phyloP scores from a whole-genome alignment of 2,113 vertebrate genomes.

The Sorex araneus region DNA sequence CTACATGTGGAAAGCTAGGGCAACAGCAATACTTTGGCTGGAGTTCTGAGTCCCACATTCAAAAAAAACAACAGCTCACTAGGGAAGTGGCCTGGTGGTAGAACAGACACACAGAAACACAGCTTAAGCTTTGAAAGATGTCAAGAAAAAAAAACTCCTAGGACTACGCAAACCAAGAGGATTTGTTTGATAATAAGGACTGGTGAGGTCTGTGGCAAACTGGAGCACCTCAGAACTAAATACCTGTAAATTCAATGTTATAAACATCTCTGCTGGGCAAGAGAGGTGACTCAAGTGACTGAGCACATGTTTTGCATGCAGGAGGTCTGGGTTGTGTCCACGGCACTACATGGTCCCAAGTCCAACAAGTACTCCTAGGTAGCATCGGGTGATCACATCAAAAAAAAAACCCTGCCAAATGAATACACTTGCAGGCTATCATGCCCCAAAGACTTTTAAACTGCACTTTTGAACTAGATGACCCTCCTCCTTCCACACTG shows the following conservation, averaged over 20 bases:
- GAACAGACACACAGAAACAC: too few relatives aligned
- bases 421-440: not conserved
- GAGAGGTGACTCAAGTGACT: too few relatives aligned
- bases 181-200: not conserved
- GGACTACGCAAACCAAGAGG: not conserved
- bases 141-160: slow-evolving; percentile 1
- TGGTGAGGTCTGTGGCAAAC: not conserved
- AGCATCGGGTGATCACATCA: too few relatives aligned
- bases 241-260: not conserved
- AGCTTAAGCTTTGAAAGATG: not conserved
- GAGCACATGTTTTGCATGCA: too few relatives aligned
- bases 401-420: not conserved
- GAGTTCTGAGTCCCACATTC: slow-evolving; percentile 14
- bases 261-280: too few relatives aligned
- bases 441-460: not conserved
- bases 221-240: not conserved
- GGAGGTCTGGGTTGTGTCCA: too few relatives aligned
- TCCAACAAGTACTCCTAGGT: too few relatives aligned
- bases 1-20: not conserved
- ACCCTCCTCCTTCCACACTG: not conserved
- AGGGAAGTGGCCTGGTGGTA: too few relatives aligned
- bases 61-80: slow-evolving; percentile 4
- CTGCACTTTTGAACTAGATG: not conserved
- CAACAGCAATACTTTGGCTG: slow-evolving; percentile 1
- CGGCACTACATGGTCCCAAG: too few relatives aligned